These are phyloP conservation scores for Drosophila mimica DNA, from an alignment of 2,888 invertebrate species.

Conservation along the genomic window DNA sequence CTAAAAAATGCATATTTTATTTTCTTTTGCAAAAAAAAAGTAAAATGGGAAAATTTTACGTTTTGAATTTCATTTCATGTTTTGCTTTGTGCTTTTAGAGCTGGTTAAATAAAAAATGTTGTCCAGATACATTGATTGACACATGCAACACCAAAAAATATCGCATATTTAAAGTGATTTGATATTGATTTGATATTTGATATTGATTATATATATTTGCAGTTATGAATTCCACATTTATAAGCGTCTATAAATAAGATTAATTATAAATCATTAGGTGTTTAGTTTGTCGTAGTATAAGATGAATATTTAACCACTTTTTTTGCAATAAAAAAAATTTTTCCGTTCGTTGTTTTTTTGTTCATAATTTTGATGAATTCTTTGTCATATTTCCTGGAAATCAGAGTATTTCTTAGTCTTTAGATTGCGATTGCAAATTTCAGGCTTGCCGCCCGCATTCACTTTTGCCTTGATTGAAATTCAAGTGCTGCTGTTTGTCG, in stretches of 20 bases:
- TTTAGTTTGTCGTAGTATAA: not conserved
- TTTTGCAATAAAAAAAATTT: not conserved
- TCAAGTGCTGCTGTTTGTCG: constrained; percentile 46
- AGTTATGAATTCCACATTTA: not conserved
- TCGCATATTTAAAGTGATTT: not conserved
- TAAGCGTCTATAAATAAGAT: not conserved
- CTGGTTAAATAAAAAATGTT: no score
- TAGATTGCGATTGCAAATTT: not conserved
- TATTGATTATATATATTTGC: not conserved
- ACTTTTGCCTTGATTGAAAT: constrained; percentile 34
- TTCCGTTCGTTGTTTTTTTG: not conserved
- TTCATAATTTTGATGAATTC: not conserved
- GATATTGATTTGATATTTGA: not conserved
- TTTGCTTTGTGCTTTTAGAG: no score
- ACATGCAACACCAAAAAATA: not conserved
- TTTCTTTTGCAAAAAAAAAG: no score
- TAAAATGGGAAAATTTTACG: not conserved
- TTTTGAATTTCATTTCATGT: not conserved
- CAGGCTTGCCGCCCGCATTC: constrained; percentile 1
- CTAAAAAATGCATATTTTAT: not conserved
- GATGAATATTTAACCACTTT: not conserved
- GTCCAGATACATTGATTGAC: no score
- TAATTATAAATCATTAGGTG: not conserved
- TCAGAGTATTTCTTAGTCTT: not conserved
- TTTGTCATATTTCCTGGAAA: not conserved